These are phyloP conservation scores for Asbolus verrucosus DNA, from an alignment of 1,140 invertebrate genomes.

Conservation along the genomic window DNA sequence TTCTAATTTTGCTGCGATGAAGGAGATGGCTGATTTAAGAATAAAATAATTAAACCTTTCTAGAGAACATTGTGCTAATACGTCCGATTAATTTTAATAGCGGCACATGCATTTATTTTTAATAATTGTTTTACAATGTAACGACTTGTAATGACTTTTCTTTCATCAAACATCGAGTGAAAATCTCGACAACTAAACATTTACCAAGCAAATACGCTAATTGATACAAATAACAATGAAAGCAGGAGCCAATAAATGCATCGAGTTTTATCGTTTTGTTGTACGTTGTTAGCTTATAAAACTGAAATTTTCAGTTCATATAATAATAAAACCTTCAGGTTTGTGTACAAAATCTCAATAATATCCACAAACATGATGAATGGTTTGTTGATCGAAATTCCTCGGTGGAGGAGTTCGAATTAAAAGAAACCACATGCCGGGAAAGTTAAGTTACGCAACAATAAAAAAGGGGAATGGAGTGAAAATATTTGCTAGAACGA, in stretches of 20 bases:
- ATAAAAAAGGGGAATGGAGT: conserved; percentile 31
- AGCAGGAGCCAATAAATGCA: neutral
- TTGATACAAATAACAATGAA: neutral
- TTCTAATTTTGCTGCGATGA: neutral
- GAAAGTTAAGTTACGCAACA: too few species aligned
- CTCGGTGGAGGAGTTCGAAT: too few species aligned
- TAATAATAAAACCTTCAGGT: conserved; percentile 3
- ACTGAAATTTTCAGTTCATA: conserved; percentile 1
- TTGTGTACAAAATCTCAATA: neutral
- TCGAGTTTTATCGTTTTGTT: conserved; percentile 3
- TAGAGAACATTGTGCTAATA: neutral
- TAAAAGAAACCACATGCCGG: too few species aligned
- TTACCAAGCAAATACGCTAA: neutral
- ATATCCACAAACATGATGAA: neutral
- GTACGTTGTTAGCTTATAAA: neutral
- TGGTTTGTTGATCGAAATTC: too few species aligned
- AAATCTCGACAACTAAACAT: too few species aligned
- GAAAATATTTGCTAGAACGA: conserved; percentile 43
- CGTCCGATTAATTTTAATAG: too few species aligned
- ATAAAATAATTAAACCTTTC: neutral
- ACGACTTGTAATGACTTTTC: too few species aligned
- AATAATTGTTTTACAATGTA: too few species aligned
- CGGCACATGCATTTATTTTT: too few species aligned
- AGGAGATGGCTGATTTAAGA: neutral
- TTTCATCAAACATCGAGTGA: too few species aligned